Evolutionary conservation across 2,797 vertebrate species (phyloP), one percentile per base, ranked within the genome.

Genomic region (Sebastes minor): DNA sequence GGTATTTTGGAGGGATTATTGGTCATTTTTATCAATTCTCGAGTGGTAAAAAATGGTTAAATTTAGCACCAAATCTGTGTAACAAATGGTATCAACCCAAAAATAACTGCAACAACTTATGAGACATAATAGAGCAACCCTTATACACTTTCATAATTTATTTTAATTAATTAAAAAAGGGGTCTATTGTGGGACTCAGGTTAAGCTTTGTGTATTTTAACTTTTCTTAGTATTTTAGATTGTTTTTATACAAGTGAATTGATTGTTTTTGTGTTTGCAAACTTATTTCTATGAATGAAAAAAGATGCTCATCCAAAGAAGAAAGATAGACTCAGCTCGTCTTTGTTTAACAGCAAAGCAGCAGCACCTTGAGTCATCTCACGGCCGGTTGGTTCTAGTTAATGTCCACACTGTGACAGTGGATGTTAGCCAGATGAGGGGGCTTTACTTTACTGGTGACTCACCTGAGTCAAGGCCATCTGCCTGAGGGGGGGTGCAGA

Each of bases 391-490:
- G 84, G 78, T 78, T 92, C 89, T 82, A 81, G 88, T 89, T 83
- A 61, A 71, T 10, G 71, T 88, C 79, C 62, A 69, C 55, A 23
- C 73, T 61, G 64, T 87, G 89, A 84, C 74, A 69, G 20, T 16
- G 42, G 88, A 80, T 82, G 81, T 80, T 77, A 62, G 8, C 82
- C 85, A 84, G 83, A 84, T 84, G 72, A 83, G 76, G 88, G 81
- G 86, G 52, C 68, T 86, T 76, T 38, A 64, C 68, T 86, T 74
- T 38, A 64, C 73, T 64, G 81, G 71, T 94, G 91, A 94, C 83
- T 94, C 90, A 92, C 86, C 89, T 92, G 83, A 83, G 86, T 74
- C 67, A 62, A 38, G 84, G 82, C 70, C 82, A 66, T 85, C 81
- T 81, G 81, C 84, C 87, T 18, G 14, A 52, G 25, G 38, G 64